phyloP scores from a whole-genome alignment of 2,888 invertebrate genomes.

The Apeira syringaria region DNA sequence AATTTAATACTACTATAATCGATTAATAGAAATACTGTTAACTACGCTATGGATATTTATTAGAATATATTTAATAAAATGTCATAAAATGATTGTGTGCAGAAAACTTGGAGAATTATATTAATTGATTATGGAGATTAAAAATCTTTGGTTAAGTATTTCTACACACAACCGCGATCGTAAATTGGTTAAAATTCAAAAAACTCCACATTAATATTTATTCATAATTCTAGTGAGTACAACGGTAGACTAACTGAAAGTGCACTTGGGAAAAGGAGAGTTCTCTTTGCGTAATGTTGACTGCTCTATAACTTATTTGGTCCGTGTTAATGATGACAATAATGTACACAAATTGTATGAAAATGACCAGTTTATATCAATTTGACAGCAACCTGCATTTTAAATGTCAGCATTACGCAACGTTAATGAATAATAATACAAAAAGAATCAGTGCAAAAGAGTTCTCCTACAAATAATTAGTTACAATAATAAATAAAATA shows the following conservation, averaged over 20 bases:
- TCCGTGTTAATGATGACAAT: conserved; percentile 1
- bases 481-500: not conserved
- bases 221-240: conserved; percentile 53
- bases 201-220: conserved; percentile 48
- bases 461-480: conserved; percentile 1
- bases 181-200: conserved; percentile 62
- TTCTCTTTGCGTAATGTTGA: conserved; percentile 24
- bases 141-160: conserved; percentile 33
- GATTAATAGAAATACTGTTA: conserved; percentile 58
- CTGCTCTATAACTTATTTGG: conserved; percentile 7
- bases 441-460: conserved; percentile 4
- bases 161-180: conserved; percentile 47
- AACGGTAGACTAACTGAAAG: conserved; percentile 52
- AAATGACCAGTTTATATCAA: conserved; percentile 1
- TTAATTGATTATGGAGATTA: conserved; percentile 30
- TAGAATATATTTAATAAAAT: conserved; percentile 74
- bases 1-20: conserved; percentile 76
- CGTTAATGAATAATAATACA: too few relatives aligned
- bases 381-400: conserved; percentile 1
- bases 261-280: conserved; percentile 52
- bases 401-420: conserved; percentile 4
- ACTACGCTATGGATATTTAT: conserved; percentile 69
- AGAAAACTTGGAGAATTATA: conserved; percentile 34
- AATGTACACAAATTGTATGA: not conserved
- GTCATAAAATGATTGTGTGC: conserved; percentile 52